Conservation (phyloP, 2,888 invertebrate species). For the Thymelicus acteon region DNA sequence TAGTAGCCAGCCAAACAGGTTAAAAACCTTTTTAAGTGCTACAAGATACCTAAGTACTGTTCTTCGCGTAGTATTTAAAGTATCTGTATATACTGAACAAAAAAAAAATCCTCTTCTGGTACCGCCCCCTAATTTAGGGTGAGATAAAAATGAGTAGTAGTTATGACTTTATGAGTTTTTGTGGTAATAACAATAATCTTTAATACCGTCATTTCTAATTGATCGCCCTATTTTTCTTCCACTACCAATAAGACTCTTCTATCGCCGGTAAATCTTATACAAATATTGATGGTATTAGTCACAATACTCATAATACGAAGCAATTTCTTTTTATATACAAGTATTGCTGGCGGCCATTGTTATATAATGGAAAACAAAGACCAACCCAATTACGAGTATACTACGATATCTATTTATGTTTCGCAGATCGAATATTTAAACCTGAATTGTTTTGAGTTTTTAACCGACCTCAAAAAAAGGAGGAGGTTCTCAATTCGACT, state of each 20-base stretch:
- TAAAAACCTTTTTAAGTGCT: no score
- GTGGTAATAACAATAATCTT: constrained; percentile 2
- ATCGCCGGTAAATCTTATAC: constrained; percentile 22
- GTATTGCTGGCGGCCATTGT: constrained; percentile 6
- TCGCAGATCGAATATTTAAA: not conserved
- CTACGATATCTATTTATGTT: not conserved
- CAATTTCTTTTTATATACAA: constrained; percentile 12
- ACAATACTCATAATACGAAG: constrained; percentile 1
- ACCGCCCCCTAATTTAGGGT: not conserved
- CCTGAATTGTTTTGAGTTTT: not conserved
- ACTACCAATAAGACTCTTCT: constrained; percentile 51
- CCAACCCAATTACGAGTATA: not conserved
- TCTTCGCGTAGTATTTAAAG: no score
- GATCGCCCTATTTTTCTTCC: constrained; percentile 59
- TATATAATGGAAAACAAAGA: constrained; percentile 4
- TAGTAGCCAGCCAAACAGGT: no score
- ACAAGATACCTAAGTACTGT: no score
- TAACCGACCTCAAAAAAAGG: no score
- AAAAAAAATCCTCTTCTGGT: not conserved
- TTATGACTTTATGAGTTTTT: constrained; percentile 12
- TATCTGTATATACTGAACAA: no score
- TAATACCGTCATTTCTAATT: constrained; percentile 51
- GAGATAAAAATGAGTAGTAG: not conserved
- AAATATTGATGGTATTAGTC: constrained; percentile 17
- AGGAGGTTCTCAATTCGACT: no score